Percentiles rank a stretch among this genome's conserved stretches.
phyloP scores from a whole-genome alignment of 2,888 invertebrate genomes.

The Xanthostigma xanthostigma region DNA sequence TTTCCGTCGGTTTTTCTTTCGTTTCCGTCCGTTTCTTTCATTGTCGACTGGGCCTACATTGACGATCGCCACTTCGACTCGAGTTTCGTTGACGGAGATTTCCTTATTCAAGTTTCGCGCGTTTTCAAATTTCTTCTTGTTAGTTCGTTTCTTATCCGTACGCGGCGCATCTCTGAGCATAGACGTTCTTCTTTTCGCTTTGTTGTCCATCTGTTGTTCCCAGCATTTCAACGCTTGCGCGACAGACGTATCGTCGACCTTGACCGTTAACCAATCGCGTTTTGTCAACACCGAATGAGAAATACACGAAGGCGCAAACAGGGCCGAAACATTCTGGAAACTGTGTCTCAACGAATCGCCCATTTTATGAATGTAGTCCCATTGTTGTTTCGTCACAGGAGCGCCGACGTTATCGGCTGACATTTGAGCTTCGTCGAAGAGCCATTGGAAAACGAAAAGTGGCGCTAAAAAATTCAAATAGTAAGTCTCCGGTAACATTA shows the following conservation, averaged over 20 bases:
- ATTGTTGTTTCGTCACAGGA: constrained; percentile 77
- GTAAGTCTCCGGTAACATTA: not conserved
- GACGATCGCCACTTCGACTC: constrained; percentile 14
- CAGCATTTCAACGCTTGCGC: constrained; percentile 79
- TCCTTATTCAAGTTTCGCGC: too few species aligned
- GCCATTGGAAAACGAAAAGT: constrained; percentile 86
- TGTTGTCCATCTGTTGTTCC: constrained; percentile 44
- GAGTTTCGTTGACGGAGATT: too few species aligned
- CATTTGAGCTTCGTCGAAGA: constrained; percentile 91
- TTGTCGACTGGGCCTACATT: constrained; percentile 12
- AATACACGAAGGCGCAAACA: constrained; percentile 87
- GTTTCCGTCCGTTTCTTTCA: constrained; percentile 13
- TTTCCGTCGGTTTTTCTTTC: constrained; percentile 17
- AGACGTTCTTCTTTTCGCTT: constrained; percentile 20
- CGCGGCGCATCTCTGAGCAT: constrained; percentile 18
- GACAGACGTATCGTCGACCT: constrained; percentile 69
- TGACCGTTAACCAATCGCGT: constrained; percentile 73
- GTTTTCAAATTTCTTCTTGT: constrained; percentile 3
- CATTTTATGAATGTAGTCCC: constrained; percentile 86
- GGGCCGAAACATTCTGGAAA: constrained; percentile 70
- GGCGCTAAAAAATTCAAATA: constrained; percentile 43
- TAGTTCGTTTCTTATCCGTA: constrained; percentile 12
- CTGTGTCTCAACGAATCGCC: constrained; percentile 72
- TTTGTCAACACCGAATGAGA: constrained; percentile 82
- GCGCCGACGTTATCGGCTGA: constrained; percentile 83